Evolutionary conservation across 37 sponge, comb jelly and placozoan species (phyloP).

Genomic region (Mnemiopsis leidyi): DNA sequence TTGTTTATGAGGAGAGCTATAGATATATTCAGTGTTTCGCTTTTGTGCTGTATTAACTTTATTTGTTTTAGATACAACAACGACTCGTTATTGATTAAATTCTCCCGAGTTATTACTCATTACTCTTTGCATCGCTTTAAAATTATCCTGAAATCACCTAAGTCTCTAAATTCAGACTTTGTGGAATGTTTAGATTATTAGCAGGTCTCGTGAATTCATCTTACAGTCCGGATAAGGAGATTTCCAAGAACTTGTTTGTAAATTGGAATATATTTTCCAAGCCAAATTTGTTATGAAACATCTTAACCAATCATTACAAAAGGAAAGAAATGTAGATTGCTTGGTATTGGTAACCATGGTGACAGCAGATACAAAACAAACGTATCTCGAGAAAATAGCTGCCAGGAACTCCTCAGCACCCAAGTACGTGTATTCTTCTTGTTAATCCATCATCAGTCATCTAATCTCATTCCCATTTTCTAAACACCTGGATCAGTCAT

Average conservation of each 20-base stretch:
- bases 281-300: not conserved
- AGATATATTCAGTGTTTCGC: conserved; percentile 45
- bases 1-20: not conserved
- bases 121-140: not conserved
- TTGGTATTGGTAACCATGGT: not conserved
- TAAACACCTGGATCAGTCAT: too few relatives aligned
- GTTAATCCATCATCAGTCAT: too few relatives aligned
- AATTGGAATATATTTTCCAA: too few relatives aligned
- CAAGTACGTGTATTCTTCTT: not conserved
- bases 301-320: not conserved
- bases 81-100: not conserved
- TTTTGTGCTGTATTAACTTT: conserved; percentile 31
- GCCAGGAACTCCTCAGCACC: conserved; percentile 17
- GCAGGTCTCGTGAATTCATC: too few relatives aligned
- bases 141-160: not conserved
- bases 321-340: not conserved
- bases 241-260: too few relatives aligned
- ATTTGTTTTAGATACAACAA: conserved; percentile 43
- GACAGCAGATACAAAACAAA: not conserved
- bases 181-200: too few relatives aligned
- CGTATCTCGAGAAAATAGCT: not conserved
- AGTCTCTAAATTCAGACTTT: not conserved
- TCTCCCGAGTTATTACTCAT: not conserved
- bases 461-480: too few relatives aligned
- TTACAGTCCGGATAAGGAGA: too few relatives aligned